phyloP scores from a whole-genome alignment of 2,113 vertebrate genomes.

The Engraulis encrasicolus region DNA sequence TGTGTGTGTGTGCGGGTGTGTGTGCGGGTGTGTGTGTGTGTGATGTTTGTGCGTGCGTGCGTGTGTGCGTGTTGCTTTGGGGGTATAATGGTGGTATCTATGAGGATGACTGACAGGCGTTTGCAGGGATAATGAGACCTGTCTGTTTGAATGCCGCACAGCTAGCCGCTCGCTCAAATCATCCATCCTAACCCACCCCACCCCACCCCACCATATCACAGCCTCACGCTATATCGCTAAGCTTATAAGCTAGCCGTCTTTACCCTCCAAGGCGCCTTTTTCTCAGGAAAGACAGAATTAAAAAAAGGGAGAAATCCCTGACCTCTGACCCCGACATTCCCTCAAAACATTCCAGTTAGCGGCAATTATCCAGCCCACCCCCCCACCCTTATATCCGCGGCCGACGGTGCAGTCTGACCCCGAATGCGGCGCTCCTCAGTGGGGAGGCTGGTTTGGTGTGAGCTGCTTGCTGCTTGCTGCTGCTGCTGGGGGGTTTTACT shows the following conservation, averaged over 20 bases:
- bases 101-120: constrained; percentile 72
- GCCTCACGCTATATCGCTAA: neutral
- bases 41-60: too few relatives aligned
- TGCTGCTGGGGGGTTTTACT: neutral
- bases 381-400: constrained; percentile 22
- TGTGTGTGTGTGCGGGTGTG: too few relatives aligned
- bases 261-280: constrained; percentile 55
- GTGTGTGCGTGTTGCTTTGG: too few relatives aligned
- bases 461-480: too few relatives aligned
- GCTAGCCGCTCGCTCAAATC: constrained; percentile 44
- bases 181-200: too few relatives aligned
- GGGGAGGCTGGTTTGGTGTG: constrained; percentile 20
- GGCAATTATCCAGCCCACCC: constrained; percentile 63
- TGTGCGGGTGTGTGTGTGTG: too few relatives aligned
- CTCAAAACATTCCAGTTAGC: constrained; percentile 62
- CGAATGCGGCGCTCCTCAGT: constrained; percentile 30
- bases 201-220: neutral
- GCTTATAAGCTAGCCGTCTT: constrained; percentile 38
- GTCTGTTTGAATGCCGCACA: constrained; percentile 76
- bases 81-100: constrained; percentile 62
- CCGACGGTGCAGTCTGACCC: constrained; percentile 30
- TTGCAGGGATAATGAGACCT: constrained; percentile 70
- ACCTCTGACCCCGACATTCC: constrained; percentile 69
- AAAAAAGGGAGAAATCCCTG: constrained; percentile 64
- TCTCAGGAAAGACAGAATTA: constrained; percentile 53